These are phyloP conservation scores for Mionectes olivaceus DNA, from an alignment of 2,797 vertebrate species.

Conservation along the genomic window DNA sequence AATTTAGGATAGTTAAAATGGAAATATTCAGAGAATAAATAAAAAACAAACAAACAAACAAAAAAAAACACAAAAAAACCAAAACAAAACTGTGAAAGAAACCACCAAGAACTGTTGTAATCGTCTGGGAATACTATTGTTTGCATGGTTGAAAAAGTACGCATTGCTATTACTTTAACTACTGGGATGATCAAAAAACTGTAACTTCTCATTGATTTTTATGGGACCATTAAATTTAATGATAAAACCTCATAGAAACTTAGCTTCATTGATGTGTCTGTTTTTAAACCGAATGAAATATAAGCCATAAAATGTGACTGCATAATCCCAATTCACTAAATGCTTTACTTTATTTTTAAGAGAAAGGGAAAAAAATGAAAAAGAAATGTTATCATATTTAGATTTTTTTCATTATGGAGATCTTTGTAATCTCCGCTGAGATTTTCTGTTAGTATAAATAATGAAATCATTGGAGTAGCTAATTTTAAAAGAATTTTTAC, in stretches of 20 bases:
- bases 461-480: not conserved
- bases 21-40: not conserved
- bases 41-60: not conserved
- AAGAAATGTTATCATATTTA: not conserved
- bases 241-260: constrained; percentile 3
- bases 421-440: not conserved
- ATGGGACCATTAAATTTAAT: constrained; percentile 13
- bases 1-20: not conserved
- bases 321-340: not conserved
- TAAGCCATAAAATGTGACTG: not conserved
- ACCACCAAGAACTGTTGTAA: not conserved
- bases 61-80: too few species aligned
- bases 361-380: not conserved
- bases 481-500: not conserved
- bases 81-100: not conserved
- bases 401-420: not conserved
- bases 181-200: not conserved
- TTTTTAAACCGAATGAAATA: constrained; percentile 17
- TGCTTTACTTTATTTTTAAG: not conserved
- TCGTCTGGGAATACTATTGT: not conserved
- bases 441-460: not conserved
- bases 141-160: not conserved
- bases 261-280: not conserved
- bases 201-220: constrained; percentile 13
- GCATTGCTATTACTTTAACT: constrained; percentile 22